These are phyloP conservation scores for Heteractis magnifica DNA, from an alignment of 92 coral and sea anemone species.

Conservation along the genomic window DNA sequence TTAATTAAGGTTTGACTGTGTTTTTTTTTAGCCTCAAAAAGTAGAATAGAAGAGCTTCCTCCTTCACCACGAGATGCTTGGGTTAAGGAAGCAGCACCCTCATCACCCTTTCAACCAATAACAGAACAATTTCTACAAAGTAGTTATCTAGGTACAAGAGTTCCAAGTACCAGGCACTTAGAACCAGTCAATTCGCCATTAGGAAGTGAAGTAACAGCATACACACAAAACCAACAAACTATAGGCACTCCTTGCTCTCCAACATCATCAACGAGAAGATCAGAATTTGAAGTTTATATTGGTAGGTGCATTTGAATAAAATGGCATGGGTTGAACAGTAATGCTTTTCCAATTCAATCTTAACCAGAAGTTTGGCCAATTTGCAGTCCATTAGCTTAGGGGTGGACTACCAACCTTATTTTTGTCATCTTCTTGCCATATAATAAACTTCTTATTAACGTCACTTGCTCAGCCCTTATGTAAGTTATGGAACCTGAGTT, in stretches of 20 bases:
- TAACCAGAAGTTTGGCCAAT: too few species aligned
- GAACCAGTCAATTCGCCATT: not conserved
- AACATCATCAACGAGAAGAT: not conserved
- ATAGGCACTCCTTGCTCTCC: not conserved
- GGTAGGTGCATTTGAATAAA: conserved; percentile 1
- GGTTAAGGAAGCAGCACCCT: conserved; percentile 3
- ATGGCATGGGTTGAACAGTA: too few species aligned
- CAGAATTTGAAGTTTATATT: not conserved
- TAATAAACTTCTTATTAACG: too few species aligned
- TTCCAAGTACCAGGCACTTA: not conserved
- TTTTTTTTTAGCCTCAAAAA: not conserved
- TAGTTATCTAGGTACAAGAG: conserved; percentile 14
- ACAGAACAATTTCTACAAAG: conserved; percentile 8
- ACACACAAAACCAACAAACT: not conserved
- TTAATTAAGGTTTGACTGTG: not conserved
- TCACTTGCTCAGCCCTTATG: too few species aligned
- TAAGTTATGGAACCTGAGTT: too few species aligned
- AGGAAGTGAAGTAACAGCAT: not conserved
- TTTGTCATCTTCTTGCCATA: too few species aligned
- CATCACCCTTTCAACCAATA: conserved; percentile 1
- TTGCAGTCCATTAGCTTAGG: too few species aligned
- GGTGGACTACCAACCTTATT: too few species aligned
- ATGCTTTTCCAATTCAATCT: too few species aligned
- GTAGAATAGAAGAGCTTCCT: not conserved
- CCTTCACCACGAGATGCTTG: conserved; percentile 22